Evolutionary conservation across 2,797 vertebrate genomes (phyloP), one percentile per base, ranked within the genome.

Genomic region (Parauchenoglanis ngamensis): DNA sequence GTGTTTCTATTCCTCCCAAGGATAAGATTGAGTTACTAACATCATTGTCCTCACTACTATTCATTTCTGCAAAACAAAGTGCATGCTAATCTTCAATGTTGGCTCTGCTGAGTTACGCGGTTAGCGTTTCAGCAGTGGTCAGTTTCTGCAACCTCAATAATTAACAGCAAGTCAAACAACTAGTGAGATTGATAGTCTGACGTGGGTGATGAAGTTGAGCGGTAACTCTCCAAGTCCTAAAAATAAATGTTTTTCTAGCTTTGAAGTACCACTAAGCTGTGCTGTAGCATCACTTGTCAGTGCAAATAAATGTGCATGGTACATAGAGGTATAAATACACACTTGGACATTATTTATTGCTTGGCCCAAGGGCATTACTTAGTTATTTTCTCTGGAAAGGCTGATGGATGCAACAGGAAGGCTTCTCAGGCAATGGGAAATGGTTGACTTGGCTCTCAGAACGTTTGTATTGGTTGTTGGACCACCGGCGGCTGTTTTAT

Each of bases 381-480:
- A 94, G 94, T 93, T 94, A 93, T 96, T 94, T 94, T 94, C 93
- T 88, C 89, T 94, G 89, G 91, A 92, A 94, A 92, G 92, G 90
- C 90, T 95, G 95, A 95, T 94, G 94, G 93, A 95, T 93, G 94
- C 92, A 94, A 95, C 95, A 94, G 94, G 94, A 95, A 94, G 93
- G 93, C 91, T 95, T 93, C 93, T 95, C 94, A 92, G 93, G 91
- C 92, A 40, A 87, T 92, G 92, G 92, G 93, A 95, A 95, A 95
- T 82, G 92, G 93, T 94, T 92, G 92, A 93, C 91, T 95, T 89
- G 92, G 91, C 95, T 95, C 94, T 95, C 93, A 94, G 93, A 90
- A 92, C 90, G 89, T 94, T 96, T 95, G 94, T 94, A 92, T 95
- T 94, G 93, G 91, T 93, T 93, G 90, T 91, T 81, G 92, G 95